Evolutionary conservation across 2,797 vertebrate genomes (phyloP).

Genomic region (Ispidina lecontei): DNA sequence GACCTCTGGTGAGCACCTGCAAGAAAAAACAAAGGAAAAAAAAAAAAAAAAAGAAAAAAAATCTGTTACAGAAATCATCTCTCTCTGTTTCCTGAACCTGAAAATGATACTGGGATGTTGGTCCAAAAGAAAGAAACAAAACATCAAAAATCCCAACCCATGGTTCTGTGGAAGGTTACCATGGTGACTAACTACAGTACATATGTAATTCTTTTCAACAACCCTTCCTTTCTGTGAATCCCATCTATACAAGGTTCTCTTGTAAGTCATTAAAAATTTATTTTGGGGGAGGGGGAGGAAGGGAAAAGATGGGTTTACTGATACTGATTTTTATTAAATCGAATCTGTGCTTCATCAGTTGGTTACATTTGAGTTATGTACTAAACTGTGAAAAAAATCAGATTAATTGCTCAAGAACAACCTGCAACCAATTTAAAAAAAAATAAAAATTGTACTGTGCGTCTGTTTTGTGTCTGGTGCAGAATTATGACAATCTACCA

Average conservation of each 20-base stretch:
- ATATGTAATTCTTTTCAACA: conserved; percentile 90
- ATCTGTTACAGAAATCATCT: conserved; percentile 68
- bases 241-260: conserved; percentile 90
- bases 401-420: conserved; percentile 81
- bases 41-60: neutral
- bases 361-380: conserved; percentile 84
- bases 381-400: conserved; percentile 89
- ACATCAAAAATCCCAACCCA: conserved; percentile 69
- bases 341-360: conserved; percentile 71
- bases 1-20: conserved; percentile 76
- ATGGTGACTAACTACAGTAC: conserved; percentile 87
- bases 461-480: conserved; percentile 93
- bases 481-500: conserved; percentile 99
- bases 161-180: conserved; percentile 89
- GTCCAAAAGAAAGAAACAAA: conserved; percentile 73
- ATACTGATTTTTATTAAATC: conserved; percentile 80
- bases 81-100: conserved; percentile 79
- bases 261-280: conserved; percentile 88
- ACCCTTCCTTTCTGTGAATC: conserved; percentile 85
- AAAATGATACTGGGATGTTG: conserved; percentile 78
- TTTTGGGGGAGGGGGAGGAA: conserved; percentile 68
- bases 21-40: neutral
- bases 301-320: conserved; percentile 72
- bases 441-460: conserved; percentile 78
- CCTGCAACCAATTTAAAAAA: conserved; percentile 76